phyloP scores from a whole-genome alignment of 2,888 invertebrate species.

The Euclidia mi region DNA sequence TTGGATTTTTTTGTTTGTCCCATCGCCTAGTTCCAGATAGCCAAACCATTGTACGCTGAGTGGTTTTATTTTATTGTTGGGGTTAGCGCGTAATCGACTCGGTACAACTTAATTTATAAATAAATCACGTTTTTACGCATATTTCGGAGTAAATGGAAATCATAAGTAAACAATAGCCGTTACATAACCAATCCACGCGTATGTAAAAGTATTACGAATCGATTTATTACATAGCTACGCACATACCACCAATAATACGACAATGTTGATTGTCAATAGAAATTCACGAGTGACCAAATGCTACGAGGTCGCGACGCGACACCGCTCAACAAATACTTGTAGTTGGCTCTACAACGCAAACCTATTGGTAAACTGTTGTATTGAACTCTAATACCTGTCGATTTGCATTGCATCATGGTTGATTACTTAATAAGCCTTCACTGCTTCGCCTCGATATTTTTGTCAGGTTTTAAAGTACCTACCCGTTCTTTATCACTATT shows the following conservation, averaged over 20 bases:
- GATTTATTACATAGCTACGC: constrained; percentile 37
- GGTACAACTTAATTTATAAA: constrained; percentile 11
- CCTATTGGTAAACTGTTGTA: constrained; percentile 55
- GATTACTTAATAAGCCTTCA: constrained; percentile 50
- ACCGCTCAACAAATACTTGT: constrained; percentile 45
- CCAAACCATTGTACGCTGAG: constrained; percentile 1
- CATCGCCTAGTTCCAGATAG: constrained; percentile 1
- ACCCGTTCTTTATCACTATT: too few species aligned
- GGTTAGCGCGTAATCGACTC: not conserved
- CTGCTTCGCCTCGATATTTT: constrained; percentile 31
- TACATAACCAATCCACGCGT: constrained; percentile 31
- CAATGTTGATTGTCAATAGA: constrained; percentile 48
- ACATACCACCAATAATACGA: constrained; percentile 17
- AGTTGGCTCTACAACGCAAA: constrained; percentile 39
- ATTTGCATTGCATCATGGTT: constrained; percentile 70
- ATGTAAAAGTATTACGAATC: constrained; percentile 46
- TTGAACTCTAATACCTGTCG: constrained; percentile 53
- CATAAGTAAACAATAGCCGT: constrained; percentile 24
- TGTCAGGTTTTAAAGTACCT: constrained; percentile 35
- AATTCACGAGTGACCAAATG: constrained; percentile 43
- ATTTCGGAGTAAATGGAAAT: constrained; percentile 31
- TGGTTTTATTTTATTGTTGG: not conserved
- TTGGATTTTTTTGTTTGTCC: constrained; percentile 12
- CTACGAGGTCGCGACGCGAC: constrained; percentile 51
- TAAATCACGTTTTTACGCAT: constrained; percentile 6